These are phyloP conservation scores for Pristis pectinata DNA, from an alignment of 2,797 vertebrate species.

Conservation along the genomic window DNA sequence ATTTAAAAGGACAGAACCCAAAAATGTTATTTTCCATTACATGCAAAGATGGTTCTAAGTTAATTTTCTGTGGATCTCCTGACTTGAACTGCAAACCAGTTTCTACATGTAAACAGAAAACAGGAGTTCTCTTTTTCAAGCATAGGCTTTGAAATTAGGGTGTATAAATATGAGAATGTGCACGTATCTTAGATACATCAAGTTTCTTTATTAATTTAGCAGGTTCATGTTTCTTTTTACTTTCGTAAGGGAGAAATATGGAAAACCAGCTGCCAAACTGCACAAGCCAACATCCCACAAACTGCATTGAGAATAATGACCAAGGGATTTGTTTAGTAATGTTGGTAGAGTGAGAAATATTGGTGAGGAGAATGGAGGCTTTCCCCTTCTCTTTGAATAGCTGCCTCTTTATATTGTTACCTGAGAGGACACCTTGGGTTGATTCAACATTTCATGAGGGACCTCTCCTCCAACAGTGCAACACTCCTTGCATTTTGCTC, in stretches of 20 bases:
- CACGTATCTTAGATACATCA: neutral
- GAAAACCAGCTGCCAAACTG: neutral
- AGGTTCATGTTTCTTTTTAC: neutral
- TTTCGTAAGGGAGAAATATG: neutral
- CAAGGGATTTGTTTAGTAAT: neutral
- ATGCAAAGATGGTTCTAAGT: neutral
- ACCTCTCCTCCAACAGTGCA: neutral
- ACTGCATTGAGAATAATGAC: neutral
- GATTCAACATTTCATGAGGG: neutral
- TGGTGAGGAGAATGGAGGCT: neutral
- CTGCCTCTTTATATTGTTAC: neutral
- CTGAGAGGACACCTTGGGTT: too few relatives aligned
- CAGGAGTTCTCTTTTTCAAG: neutral
- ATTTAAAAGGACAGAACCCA: neutral
- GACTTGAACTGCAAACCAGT: too few relatives aligned
- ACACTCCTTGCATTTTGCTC: neutral
- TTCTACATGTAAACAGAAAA: too few relatives aligned
- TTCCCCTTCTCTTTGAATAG: neutral
- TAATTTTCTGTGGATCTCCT: neutral
- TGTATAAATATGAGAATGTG: neutral
- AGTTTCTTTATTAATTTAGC: neutral
- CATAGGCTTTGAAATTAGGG: neutral
- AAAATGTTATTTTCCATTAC: neutral
- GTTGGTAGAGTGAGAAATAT: neutral
- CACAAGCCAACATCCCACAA: neutral